Percentiles rank a stretch among this genome's conserved stretches.
phyloP scores from a whole-genome alignment of 1,140 invertebrate species.

The Ceratosolen fusciceps region DNA sequence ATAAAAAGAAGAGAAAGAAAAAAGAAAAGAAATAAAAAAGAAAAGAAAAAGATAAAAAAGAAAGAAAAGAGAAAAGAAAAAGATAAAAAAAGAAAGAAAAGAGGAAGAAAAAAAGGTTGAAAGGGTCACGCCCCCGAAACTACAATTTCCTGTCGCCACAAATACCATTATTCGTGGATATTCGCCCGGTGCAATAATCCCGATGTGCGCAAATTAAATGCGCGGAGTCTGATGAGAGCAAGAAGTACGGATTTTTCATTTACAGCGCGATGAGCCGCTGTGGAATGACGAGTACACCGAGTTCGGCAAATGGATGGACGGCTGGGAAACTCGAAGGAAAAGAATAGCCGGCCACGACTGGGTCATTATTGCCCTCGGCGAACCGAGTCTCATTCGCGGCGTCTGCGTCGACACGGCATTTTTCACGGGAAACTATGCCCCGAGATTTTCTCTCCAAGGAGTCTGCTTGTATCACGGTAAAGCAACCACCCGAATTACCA shows the following conservation, averaged over 20 bases:
- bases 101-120: no score
- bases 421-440: conserved; percentile 79
- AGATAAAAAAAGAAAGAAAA: no score
- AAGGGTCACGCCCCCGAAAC: no score
- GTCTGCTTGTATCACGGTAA: conserved; percentile 55
- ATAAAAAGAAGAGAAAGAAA: no score
- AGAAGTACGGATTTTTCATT: background rate
- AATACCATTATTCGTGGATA: no score
- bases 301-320: conserved; percentile 82
- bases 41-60: no score
- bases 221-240: no score
- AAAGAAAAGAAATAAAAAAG: no score
- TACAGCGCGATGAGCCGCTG: conserved; percentile 70
- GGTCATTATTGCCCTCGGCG: conserved; percentile 76
- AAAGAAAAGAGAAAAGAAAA: no score
- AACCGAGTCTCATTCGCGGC: conserved; percentile 74
- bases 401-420: conserved; percentile 77
- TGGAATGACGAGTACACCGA: conserved; percentile 77
- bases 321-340: conserved; percentile 79
- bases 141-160: no score
- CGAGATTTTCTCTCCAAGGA: conserved; percentile 77
- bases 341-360: conserved; percentile 77
- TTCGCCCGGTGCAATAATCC: background rate
- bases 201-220: no score
- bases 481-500: background rate